These are phyloP conservation scores for Garra rufa DNA, from an alignment of 2,113 vertebrate species.

Conservation along the genomic window DNA sequence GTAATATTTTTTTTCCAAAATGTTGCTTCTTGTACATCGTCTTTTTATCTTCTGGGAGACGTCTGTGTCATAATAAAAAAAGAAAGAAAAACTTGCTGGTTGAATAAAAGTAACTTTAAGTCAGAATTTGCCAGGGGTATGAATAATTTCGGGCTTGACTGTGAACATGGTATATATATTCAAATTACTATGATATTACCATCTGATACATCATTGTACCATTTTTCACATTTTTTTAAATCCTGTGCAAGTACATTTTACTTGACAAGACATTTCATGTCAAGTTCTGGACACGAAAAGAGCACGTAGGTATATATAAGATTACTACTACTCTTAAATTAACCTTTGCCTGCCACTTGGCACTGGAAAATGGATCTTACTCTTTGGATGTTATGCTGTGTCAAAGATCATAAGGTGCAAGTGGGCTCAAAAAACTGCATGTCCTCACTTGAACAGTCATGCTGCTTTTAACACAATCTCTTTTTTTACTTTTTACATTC, in stretches of 20 bases:
- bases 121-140: too few relatives aligned
- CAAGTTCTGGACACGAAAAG: not conserved
- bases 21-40: too few relatives aligned
- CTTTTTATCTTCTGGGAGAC: too few relatives aligned
- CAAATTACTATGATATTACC: not conserved
- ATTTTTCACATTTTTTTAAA: not conserved
- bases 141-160: too few relatives aligned
- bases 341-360: not conserved
- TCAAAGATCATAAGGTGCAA: conserved; percentile 18
- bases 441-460: not conserved
- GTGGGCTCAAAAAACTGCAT: not conserved
- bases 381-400: conserved; percentile 8
- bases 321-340: not conserved
- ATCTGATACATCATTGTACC: not conserved
- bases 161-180: not conserved
- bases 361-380: not conserved
- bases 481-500: not conserved
- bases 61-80: too few relatives aligned
- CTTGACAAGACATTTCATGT: not conserved
- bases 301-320: not conserved
- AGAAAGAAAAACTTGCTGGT: too few relatives aligned
- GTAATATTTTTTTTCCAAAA: too few relatives aligned
- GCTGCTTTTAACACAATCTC: not conserved
- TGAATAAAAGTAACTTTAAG: too few relatives aligned
- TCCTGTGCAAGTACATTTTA: not conserved